phyloP scores from a whole-genome alignment of 2,888 invertebrate genomes.

The Cataglyphis altisquamis region DNA sequence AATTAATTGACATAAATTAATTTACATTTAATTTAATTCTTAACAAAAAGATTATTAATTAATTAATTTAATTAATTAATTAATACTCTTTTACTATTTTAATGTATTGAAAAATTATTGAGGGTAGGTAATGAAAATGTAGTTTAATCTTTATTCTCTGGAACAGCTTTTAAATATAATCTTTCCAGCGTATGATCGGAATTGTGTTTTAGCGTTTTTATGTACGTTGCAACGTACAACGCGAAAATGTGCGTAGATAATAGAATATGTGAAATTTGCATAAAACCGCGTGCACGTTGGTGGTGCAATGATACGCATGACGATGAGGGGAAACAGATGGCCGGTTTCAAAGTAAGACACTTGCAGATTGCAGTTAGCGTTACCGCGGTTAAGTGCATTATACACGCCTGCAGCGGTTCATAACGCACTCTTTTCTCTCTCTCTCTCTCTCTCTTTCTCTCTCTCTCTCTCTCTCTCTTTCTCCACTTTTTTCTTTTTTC shows the following conservation, averaged over 20 bases:
- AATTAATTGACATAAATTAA: neutral
- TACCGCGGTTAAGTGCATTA: conserved; percentile 58
- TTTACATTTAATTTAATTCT: too few species aligned
- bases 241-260: conserved; percentile 44
- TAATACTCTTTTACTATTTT: neutral
- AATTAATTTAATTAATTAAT: too few species aligned
- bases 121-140: neutral
- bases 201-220: conserved; percentile 18
- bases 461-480: neutral
- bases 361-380: conserved; percentile 48
- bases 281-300: conserved; percentile 21
- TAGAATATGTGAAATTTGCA: conserved; percentile 46
- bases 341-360: conserved; percentile 48
- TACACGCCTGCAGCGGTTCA: conserved; percentile 30
- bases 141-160: conserved; percentile 2
- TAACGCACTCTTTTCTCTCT: conserved; percentile 12
- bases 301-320: conserved; percentile 49
- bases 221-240: neutral
- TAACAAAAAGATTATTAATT: too few species aligned
- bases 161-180: neutral
- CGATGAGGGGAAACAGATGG: conserved; percentile 37
- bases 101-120: neutral
- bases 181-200: neutral
- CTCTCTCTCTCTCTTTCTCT: neutral
- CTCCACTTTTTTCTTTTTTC: conserved; percentile 12